Evolutionary conservation across 2,797 vertebrate genomes (phyloP), one percentile per base, ranked within the genome.

Genomic region (Alcedo quadribrachys): DNA sequence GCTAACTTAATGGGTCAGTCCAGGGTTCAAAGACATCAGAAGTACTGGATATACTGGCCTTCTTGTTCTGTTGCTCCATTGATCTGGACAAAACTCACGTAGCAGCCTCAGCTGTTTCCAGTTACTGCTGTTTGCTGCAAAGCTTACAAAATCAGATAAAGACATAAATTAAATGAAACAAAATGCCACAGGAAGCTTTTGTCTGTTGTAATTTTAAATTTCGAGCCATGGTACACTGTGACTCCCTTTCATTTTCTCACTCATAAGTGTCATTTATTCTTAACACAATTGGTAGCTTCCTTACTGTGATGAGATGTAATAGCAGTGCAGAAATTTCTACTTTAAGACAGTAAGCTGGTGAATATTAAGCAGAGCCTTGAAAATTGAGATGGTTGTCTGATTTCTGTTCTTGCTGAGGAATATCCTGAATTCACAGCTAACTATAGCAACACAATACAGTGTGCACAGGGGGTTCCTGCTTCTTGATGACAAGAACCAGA

Each of bases 101-200:
- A 89, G 48, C 73, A 73, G 46, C 74, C 76, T 83, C 53, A 94
- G 76, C 35, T 57, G 43, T 63, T 78, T 65, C 42, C 48, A 40
- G 55, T 67, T 79, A 32, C 6, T 86, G 20, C 53, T 86, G n/a
- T 94, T 91, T 73, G 95, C 90, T 95, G 93, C 13, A 57, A 95
- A 91, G 75, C 84, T 63, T 80, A 60, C 30, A 32, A 74, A 86
- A 90, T 68, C 43, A 66, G 50, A 51, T 50, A 55, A 82, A 94
- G 28, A 80, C 63, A 89, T 90, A 90, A 92, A 81, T 94, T 61
- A 88, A 92, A 68, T 92, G 84, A 85, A 93, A 89, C 81, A 63
- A 92, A 96, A 84, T 90, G 81, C 75, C 79, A 53, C 68, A 81
- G 88, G 51, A 91, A 61, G 27, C 85, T 96, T 83, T 92, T 42